These are phyloP conservation scores for Agriopis marginaria DNA, from an alignment of 2,888 invertebrate genomes.

Conservation along the genomic window DNA sequence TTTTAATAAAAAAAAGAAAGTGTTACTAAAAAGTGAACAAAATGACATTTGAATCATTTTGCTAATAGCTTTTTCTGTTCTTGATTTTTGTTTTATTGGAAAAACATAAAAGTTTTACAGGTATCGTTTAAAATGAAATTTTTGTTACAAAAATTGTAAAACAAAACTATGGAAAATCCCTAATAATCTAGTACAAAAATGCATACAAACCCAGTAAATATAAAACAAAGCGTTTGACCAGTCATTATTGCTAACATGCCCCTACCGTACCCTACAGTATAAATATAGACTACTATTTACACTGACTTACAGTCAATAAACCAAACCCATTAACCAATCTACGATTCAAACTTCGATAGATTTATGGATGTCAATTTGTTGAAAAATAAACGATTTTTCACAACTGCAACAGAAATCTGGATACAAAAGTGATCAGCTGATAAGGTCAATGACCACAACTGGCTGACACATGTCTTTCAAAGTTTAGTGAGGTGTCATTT, in stretches of 20 bases:
- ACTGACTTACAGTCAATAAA: slow-evolving; percentile 74
- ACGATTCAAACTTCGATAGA: background rate
- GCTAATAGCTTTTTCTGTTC: too few species aligned
- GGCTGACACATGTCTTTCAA: background rate
- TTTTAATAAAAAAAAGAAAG: too few species aligned
- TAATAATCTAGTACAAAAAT: slow-evolving; percentile 9
- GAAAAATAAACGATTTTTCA: too few species aligned
- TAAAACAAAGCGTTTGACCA: slow-evolving; percentile 74
- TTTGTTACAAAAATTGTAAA: background rate
- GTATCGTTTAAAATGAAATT: background rate
- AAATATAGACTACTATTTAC: slow-evolving; percentile 84
- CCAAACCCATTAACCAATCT: slow-evolving; percentile 8
- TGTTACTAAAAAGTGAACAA: background rate
- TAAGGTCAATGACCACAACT: background rate
- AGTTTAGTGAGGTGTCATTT: background rate
- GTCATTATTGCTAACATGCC: slow-evolving; percentile 83
- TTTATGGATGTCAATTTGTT: too few species aligned
- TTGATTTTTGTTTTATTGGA: too few species aligned
- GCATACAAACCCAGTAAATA: slow-evolving; percentile 40
- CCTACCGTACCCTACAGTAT: slow-evolving; percentile 72
- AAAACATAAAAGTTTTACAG: too few species aligned
- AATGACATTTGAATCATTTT: too few species aligned
- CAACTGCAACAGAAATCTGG: background rate
- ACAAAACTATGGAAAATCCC: background rate
- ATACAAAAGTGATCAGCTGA: background rate